Evolutionary conservation across 1,140 invertebrate species (phyloP).

Genomic region (Branchinecta lindahli): DNA sequence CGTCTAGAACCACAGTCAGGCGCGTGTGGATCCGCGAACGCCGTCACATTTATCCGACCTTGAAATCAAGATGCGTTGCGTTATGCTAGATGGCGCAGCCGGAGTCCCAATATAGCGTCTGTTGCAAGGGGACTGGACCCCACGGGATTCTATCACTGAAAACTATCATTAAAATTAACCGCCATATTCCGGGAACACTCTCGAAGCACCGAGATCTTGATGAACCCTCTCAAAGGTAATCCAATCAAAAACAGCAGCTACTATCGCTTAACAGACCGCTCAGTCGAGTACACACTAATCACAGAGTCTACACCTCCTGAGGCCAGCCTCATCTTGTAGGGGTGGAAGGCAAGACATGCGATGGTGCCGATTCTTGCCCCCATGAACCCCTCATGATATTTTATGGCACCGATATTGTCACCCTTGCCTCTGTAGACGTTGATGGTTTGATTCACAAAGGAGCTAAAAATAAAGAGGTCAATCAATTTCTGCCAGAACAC

Average conservation of each 20-base stretch:
- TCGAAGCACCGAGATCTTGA: conserved; percentile 6
- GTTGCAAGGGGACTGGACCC: too few relatives aligned
- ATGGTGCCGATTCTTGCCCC: conserved; percentile 66
- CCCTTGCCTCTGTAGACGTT: conserved; percentile 45
- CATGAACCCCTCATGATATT: conserved; percentile 81
- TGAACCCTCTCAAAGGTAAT: not conserved
- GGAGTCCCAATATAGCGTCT: too few relatives aligned
- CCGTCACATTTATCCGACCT: too few relatives aligned
- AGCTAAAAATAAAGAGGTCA: conserved; percentile 18
- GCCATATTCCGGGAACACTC: not conserved
- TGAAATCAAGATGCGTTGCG: too few relatives aligned
- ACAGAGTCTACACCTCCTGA: conserved; percentile 60
- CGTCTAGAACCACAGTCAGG: too few relatives aligned
- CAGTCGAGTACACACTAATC: conserved; percentile 54
- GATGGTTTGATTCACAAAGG: conserved; percentile 59
- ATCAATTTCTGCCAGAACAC: not conserved
- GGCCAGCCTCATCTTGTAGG: conserved; percentile 54
- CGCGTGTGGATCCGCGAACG: too few relatives aligned
- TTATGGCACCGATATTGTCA: conserved; percentile 48
- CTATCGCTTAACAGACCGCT: conserved; percentile 24
- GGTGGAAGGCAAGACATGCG: conserved; percentile 71
- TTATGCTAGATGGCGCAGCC: too few relatives aligned
- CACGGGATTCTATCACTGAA: too few relatives aligned
- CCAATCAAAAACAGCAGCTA: not conserved
- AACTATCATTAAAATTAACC: too few relatives aligned